Evolutionary conservation across 1,140 invertebrate species (phyloP), one percentile per base, ranked within the genome.

Genomic region (Drosophila kepulauana): DNA sequence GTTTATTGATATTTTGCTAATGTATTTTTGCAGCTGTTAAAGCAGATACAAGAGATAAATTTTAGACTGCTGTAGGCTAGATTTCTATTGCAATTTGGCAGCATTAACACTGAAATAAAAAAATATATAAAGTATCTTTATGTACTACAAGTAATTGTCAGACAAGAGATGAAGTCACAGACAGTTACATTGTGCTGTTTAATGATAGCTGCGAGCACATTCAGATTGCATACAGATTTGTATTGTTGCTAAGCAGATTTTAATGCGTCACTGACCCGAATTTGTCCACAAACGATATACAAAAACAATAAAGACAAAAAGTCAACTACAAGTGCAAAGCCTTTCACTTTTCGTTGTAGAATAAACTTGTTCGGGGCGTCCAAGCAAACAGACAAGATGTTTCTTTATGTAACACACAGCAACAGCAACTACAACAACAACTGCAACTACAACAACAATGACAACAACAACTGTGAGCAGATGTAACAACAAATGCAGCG

Each of bases 211-310:
- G 33, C 11, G 10, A n/a, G 38, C 7, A 75, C 75, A 78, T 73
- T 45, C 56, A 49, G 66, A 67, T 58, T 72, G 62, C 28, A 65
- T 10, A 49, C 54, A 59, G 16, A 51, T 38, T 25, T 20, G 35
- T n/a, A 38, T 52, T 61, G 28, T 30, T 11, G 35, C 41, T 48
- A 63, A 82, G 71, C 45, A 46, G 46, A 65, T 28, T 66, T 87
- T 80, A 87, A 74, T 88, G 84, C 80, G 80, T 84, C 85, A 84
- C 80, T 88, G 84, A 88, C 84, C 82, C 81, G 79, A 68, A 78
- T 88, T 68, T 65, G 64, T 35, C 16, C 20, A 56, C 33, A 30
- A 45, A 38, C 25, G 5, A 38, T 25, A 58, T 45, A 58, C 13
- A 43, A 20, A 41, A 58, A 28, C 16, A 45, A 41, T 54, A 35